Conservation (phyloP, 2,888 invertebrate species). For the Pelosia muscerda region DNA sequence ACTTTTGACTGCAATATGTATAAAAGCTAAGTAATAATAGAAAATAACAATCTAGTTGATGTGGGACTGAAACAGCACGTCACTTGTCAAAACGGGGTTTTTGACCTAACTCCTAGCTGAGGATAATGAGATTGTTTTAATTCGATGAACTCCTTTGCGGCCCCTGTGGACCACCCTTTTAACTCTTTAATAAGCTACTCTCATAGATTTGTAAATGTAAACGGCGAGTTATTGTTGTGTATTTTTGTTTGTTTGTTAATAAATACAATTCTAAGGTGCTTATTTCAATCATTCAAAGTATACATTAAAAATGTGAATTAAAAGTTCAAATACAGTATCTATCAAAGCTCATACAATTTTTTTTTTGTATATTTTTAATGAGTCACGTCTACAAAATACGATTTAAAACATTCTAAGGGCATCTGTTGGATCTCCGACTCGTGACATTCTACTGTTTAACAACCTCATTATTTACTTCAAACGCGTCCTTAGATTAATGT, state of each 20-base stretch:
- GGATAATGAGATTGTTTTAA: slow-evolving; percentile 76
- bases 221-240: background rate
- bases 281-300: background rate
- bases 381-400: background rate
- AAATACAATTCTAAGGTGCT: background rate
- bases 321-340: too few species aligned
- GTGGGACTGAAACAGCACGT: slow-evolving; percentile 38
- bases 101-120: slow-evolving; percentile 55
- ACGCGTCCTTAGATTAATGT: slow-evolving; percentile 21
- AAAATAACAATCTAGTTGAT: slow-evolving; percentile 51
- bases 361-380: background rate
- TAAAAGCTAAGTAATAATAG: slow-evolving; percentile 12
- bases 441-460: slow-evolving; percentile 61
- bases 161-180: slow-evolving; percentile 68
- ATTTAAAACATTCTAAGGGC: background rate
- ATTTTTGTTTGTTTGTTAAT: background rate
- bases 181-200: slow-evolving; percentile 80
- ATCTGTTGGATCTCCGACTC: slow-evolving; percentile 57
- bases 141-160: slow-evolving; percentile 64
- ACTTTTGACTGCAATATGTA: background rate
- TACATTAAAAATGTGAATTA: background rate
- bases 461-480: slow-evolving; percentile 24
- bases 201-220: slow-evolving; percentile 67
- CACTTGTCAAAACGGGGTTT: slow-evolving; percentile 58
- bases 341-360: background rate